phyloP scores from a whole-genome alignment of 1,140 invertebrate genomes.

The Drosophila pandora region DNA sequence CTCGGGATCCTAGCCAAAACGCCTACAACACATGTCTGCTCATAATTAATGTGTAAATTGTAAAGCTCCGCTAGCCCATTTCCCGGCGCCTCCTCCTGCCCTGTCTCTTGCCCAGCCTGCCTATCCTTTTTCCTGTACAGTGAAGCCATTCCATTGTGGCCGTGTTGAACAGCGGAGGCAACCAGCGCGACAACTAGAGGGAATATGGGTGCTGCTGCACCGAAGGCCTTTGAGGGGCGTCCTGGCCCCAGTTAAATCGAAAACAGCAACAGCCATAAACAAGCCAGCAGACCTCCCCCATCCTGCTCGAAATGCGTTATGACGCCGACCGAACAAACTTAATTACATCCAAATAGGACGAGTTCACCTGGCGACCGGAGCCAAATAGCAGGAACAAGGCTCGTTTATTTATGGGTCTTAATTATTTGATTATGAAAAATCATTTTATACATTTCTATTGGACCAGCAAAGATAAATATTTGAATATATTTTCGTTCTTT shows the following conservation, averaged over 20 bases:
- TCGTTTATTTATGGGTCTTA: conserved; percentile 30
- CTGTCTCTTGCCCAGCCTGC: neutral
- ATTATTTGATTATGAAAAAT: conserved; percentile 27
- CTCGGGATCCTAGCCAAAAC: conserved; percentile 38
- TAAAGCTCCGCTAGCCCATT: conserved; percentile 69
- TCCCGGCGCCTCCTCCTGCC: neutral
- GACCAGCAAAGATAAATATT: neutral
- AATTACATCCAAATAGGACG: conserved; percentile 61
- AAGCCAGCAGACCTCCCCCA: conserved; percentile 29
- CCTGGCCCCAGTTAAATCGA: conserved; percentile 65
- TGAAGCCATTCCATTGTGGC: conserved; percentile 53
- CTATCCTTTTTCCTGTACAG: neutral
- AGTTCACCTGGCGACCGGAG: conserved; percentile 34
- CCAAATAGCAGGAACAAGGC: conserved; percentile 17
- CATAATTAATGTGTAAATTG: conserved; percentile 83
- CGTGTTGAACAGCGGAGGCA: conserved; percentile 54
- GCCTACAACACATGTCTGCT: conserved; percentile 81
- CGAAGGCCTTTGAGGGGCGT: neutral
- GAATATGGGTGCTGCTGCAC: conserved; percentile 2
- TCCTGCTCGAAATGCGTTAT: conserved; percentile 57
- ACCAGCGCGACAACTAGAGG: conserved; percentile 62
- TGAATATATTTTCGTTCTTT: neutral
- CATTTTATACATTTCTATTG: conserved; percentile 11
- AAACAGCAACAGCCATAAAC: conserved; percentile 72
- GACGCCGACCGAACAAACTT: conserved; percentile 65